phyloP scores from a whole-genome alignment of 2,888 invertebrate species.

The Brachypalpus laphriformis region DNA sequence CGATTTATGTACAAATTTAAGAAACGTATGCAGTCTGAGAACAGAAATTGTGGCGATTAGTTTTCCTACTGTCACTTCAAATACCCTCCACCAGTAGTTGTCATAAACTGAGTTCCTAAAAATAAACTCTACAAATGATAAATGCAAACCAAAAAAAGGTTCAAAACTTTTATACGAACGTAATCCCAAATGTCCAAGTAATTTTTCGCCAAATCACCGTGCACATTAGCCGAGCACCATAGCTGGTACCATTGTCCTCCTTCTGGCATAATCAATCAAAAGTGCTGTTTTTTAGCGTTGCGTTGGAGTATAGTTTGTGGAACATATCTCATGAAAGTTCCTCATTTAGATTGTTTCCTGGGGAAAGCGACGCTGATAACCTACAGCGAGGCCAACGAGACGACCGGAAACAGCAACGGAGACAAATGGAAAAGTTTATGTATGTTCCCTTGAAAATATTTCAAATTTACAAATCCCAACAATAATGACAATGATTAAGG shows the following conservation, averaged over 20 bases:
- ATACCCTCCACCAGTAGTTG: too few species aligned
- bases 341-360: slow-evolving; percentile 54
- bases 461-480: slow-evolving; percentile 57
- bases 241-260: slow-evolving; percentile 1
- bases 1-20: too few species aligned
- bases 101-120: slow-evolving; percentile 2
- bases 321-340: slow-evolving; percentile 51
- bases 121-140: slow-evolving; percentile 22
- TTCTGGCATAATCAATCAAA: slow-evolving; percentile 56
- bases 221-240: background rate
- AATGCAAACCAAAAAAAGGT: slow-evolving; percentile 9
- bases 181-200: slow-evolving; percentile 50
- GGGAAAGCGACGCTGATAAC: slow-evolving; percentile 36
- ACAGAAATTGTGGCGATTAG: too few species aligned
- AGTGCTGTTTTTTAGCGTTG: background rate
- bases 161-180: slow-evolving; percentile 30
- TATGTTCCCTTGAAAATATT: slow-evolving; percentile 56
- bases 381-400: slow-evolving; percentile 24
- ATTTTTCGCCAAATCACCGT: slow-evolving; percentile 45
- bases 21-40: too few species aligned
- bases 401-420: slow-evolving; percentile 48
- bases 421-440: slow-evolving; percentile 57
- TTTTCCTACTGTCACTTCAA: too few species aligned
- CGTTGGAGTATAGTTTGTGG: slow-evolving; percentile 27
- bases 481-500: slow-evolving; percentile 58